Evolutionary conservation across 1,140 invertebrate genomes (phyloP).

Genomic region (Caenorhabditis tropicalis): DNA sequence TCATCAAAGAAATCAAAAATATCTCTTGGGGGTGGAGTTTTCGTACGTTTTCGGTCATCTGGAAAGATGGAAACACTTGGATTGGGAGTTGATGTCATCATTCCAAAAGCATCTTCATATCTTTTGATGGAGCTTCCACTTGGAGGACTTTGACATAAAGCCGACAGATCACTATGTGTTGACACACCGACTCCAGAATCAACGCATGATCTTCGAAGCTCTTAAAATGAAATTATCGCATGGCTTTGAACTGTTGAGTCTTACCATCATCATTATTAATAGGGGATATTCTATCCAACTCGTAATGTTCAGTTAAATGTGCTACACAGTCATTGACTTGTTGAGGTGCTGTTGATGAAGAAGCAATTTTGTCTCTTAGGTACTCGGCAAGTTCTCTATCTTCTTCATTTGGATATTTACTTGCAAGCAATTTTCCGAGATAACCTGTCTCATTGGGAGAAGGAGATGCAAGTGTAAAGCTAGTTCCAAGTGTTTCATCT

Average conservation of each 20-base stretch:
- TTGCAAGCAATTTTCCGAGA: neutral
- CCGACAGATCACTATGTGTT: slow-evolving; percentile 55
- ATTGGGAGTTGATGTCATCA: slow-evolving; percentile 25
- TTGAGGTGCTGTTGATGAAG: neutral
- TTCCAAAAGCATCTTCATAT: slow-evolving; percentile 15
- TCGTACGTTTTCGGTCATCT: neutral
- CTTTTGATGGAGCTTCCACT: neutral
- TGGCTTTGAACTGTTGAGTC: neutral
- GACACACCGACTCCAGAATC: slow-evolving; percentile 55
- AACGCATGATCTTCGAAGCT: slow-evolving; percentile 50
- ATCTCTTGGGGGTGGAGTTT: slow-evolving; percentile 12
- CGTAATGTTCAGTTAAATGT: slow-evolving; percentile 18
- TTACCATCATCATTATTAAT: slow-evolving; percentile 23
- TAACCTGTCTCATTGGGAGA: slow-evolving; percentile 5
- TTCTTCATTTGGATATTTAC: slow-evolving; percentile 36
- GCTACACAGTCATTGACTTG: neutral
- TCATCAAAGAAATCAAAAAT: slow-evolving; percentile 35
- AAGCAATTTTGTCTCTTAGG: slow-evolving; percentile 1
- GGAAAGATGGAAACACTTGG: neutral
- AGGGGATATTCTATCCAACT: neutral
- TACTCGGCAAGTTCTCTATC: slow-evolving; percentile 22
- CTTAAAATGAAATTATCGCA: neutral
- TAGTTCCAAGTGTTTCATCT: neutral
- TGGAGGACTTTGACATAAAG: slow-evolving; percentile 46
- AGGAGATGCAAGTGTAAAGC: neutral